These are phyloP conservation scores for Helicolenus hilgendorfi DNA, from an alignment of 2,797 vertebrate species.

Conservation along the genomic window DNA sequence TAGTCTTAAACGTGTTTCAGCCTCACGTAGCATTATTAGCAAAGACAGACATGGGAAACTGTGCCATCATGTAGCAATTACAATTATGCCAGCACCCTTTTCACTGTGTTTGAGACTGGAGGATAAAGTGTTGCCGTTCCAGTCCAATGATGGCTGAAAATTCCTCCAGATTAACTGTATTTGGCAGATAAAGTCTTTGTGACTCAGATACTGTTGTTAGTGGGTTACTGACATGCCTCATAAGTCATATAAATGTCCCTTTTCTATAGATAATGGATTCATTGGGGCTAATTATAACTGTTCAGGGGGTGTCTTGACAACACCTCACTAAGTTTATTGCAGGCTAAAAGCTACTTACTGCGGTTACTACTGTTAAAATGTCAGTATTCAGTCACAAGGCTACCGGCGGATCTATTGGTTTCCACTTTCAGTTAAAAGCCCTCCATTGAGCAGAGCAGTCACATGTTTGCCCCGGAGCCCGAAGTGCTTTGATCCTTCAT, in stretches of 20 bases:
- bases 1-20: background rate
- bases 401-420: conserved; percentile 7
- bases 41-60: background rate
- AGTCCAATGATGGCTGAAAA: background rate
- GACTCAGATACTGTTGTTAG: background rate
- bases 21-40: background rate
- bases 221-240: background rate
- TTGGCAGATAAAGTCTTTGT: background rate
- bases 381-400: conserved; percentile 30
- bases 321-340: background rate
- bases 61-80: no score
- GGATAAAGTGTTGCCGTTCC: background rate
- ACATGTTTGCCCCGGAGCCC: conserved; percentile 24
- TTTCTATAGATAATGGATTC: background rate
- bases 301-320: background rate
- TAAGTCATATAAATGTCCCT: background rate
- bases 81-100: background rate
- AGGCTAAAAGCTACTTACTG: background rate
- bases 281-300: background rate
- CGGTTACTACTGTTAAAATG: background rate
- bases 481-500: background rate
- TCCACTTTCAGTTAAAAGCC: conserved; percentile 44
- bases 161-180: background rate
- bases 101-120: background rate
- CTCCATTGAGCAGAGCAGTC: conserved; percentile 29